phyloP scores from a whole-genome alignment of 2,113 vertebrate species.

The Pristiophorus japonicus region DNA sequence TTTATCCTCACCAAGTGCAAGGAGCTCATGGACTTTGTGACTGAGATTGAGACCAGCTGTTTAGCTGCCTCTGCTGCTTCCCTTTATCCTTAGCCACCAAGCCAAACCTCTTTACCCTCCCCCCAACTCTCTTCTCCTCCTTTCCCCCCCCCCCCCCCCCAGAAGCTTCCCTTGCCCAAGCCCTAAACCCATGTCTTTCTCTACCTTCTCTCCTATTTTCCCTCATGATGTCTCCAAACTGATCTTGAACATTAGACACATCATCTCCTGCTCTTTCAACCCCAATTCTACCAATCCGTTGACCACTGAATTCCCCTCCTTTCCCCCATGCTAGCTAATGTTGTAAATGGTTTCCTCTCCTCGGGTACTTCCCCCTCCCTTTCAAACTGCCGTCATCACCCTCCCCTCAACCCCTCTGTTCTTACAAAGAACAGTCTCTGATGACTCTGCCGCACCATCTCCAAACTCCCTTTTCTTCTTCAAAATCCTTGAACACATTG shows the following conservation, averaged over 20 bases:
- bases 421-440: too few relatives aligned
- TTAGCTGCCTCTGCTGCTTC: background rate
- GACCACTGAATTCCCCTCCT: too few relatives aligned
- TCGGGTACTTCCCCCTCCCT: background rate
- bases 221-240: background rate
- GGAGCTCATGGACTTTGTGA: background rate
- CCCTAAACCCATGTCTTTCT: background rate
- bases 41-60: too few relatives aligned
- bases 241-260: background rate
- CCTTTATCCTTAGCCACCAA: background rate
- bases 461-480: too few relatives aligned
- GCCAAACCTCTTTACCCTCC: too few relatives aligned
- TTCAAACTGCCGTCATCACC: background rate
- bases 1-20: background rate
- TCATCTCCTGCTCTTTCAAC: background rate
- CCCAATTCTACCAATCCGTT: background rate
- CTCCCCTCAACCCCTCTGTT: too few relatives aligned
- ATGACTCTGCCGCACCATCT: too few relatives aligned
- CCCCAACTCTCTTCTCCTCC: too few relatives aligned
- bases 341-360: background rate
- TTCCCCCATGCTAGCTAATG: too few relatives aligned
- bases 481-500: background rate
- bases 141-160: too few relatives aligned
- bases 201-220: too few relatives aligned
- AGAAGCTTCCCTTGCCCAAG: too few relatives aligned